Base-by-base conservation (phyloP, 2,888 invertebrate genomes). In the Papilio protenor region DNA sequence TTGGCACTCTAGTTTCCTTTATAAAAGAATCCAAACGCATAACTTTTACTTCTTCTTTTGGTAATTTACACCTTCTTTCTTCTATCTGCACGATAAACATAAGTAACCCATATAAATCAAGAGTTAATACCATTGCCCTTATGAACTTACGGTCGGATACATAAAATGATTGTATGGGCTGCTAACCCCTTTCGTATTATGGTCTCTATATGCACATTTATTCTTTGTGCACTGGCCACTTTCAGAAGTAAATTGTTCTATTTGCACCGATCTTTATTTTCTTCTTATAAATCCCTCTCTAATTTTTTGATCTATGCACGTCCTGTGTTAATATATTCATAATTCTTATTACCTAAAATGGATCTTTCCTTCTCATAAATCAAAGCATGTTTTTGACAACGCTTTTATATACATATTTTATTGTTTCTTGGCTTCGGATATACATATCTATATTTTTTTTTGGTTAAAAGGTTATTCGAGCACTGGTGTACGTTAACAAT, bases 81-180 rank as follows among this genome's bases (percentile, higher is more conserved):
- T 83, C 83, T 85, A 86, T 86, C 81, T 87, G 92, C 92, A 92
- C 91, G 88, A 86, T 82, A 83, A 81, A 83, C 83, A 83, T 85
- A 88, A 88, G 90, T 90, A 91, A 88, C 88, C 86, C 89, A 90
- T 91, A 91, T 90, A 88, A 90, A 89, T 87, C 83, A 81, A 80
- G 81, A 83, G 79, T 81, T 84, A 76, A 80, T 82, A 80, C 87
- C 86, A 87, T 86, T 83, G 84, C 86, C 87, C 83, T 82, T 77
- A 78, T 57, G 33, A 72, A 72, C 40, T 64, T 27, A 76, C 21
- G 49, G 57, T 72, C 73, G 81, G 78, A 82, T 81, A 79, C 79
- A 61, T 82, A 81, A 81, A 83, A 77, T 83, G 84, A 86, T 89
- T 87, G 87, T 90, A 89, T 90, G 89, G 89, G 89, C 85, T 90